Base-by-base conservation (phyloP, 1,140 invertebrate species). In the Chymomyza costata region DNA sequence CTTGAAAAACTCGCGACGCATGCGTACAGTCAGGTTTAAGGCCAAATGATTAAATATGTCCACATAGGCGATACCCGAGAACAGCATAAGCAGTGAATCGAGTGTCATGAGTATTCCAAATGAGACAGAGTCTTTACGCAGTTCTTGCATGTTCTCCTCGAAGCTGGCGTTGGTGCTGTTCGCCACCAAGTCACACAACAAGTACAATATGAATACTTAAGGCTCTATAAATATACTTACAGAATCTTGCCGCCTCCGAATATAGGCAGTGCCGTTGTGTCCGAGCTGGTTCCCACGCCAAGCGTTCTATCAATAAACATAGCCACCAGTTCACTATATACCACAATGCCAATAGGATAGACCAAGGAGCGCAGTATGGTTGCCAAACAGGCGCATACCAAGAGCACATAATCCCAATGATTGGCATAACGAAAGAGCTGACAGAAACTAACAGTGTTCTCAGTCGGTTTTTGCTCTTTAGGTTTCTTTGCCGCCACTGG, bases 281-380 rank as follows among this genome's bases (percentile, higher is more conserved):
- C 81, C 37, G 87, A 88, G 11, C 86, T 65, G 5, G 84, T 83
- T 1, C 84, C 69, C 1, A 71, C 45, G 0, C 82, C 82, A 3
- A 65, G 63, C 25, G 85, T 86, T 0, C 88, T 49, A 38, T 86
- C 88, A 5, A 91, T 89, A 60, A 92, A 86, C 40, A 91, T 86
- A 2, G 90, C 89, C 1, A 91, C 91, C 57, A 93, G 86, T 63
- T 89, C 88, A 7, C 92, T 92, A 84, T 92, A 93, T 3, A 92
- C 86, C 2, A 92, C 85, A 28, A 92, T 90, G 16, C 92, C 89
- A 2, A 89, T 70, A 1, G 92, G 90, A 68, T 91, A 89, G 54
- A 89, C 88, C 13, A 90, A 64, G 5, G 90, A 88, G 58, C 88
- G 89, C 10, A 91, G 64, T 1, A 86, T 64, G 2, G 89, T 89